phyloP scores from a whole-genome alignment of 2,888 invertebrate species.

The Entomobrya proxima region DNA sequence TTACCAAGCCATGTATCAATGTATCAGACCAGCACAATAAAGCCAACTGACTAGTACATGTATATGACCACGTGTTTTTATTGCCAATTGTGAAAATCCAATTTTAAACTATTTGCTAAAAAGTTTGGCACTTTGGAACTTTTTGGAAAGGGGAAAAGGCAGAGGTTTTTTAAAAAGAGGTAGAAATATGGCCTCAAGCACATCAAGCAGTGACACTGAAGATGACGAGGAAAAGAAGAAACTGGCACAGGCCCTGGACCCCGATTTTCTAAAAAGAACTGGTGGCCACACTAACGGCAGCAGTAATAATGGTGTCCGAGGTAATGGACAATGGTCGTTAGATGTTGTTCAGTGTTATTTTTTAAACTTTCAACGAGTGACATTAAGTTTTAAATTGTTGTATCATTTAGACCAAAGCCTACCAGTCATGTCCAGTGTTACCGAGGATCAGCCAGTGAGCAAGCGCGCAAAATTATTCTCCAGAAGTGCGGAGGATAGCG shows the following conservation, averaged over 20 bases:
- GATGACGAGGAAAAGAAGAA: conserved; percentile 51
- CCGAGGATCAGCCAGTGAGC: neutral
- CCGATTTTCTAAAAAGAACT: conserved; percentile 45
- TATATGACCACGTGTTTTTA: no score
- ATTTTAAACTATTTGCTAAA: no score
- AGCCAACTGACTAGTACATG: no score
- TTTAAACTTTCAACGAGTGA: neutral
- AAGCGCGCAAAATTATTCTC: conserved; percentile 2
- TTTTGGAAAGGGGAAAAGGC: no score
- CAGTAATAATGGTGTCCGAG: neutral
- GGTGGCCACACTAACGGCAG: neutral
- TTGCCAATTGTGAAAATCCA: no score
- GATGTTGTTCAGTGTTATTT: neutral
- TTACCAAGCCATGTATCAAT: no score
- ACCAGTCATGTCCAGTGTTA: neutral
- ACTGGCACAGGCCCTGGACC: conserved; percentile 64
- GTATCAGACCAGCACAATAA: no score
- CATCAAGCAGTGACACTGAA: conserved; percentile 8
- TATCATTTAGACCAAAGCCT: neutral
- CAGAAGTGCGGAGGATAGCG: neutral
- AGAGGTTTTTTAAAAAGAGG: no score
- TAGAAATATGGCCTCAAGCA: neutral
- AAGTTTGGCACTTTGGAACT: no score
- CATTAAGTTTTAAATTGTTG: neutral
- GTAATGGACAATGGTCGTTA: neutral